A percentile compares a stretch with the other conserved stretches of the same genome.
phyloP scores from a whole-genome alignment of 2,113 vertebrate genomes.

The Anolis sagrei region DNA sequence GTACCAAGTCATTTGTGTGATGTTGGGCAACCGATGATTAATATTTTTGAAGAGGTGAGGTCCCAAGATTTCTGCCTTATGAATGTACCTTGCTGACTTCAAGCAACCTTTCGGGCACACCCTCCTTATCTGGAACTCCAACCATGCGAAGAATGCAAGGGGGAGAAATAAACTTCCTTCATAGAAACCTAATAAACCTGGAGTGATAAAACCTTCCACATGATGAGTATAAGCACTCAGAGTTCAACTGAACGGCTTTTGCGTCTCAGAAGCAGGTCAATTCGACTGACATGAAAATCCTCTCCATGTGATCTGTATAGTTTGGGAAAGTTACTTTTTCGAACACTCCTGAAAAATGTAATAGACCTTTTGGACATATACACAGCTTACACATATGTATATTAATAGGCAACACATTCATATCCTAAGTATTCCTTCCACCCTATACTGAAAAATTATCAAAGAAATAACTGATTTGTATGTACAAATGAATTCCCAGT shows the following conservation, averaged over 20 bases:
- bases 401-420: too few species aligned
- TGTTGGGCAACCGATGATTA: conserved; percentile 63
- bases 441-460: too few species aligned
- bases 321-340: too few species aligned
- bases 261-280: conserved; percentile 11
- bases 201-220: conserved; percentile 54
- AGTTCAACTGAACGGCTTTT: conserved; percentile 14
- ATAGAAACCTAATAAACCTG: conserved; percentile 61
- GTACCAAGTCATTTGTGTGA: conserved; percentile 46
- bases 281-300: conserved; percentile 11
- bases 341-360: too few species aligned
- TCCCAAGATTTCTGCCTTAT: conserved; percentile 59
- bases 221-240: conserved; percentile 21
- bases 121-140: conserved; percentile 63
- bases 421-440: too few species aligned
- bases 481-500: too few species aligned
- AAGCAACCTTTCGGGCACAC: conserved; percentile 63
- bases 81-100: conserved; percentile 62
- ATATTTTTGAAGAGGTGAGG: conserved; percentile 64
- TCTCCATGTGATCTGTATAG: background rate
- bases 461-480: too few species aligned
- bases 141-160: conserved; percentile 65
- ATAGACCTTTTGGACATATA: too few species aligned
- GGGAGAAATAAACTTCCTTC: conserved; percentile 55
- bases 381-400: too few species aligned